Base-by-base conservation (phyloP, 2,797 vertebrate genomes). In the Danionella dracula region DNA sequence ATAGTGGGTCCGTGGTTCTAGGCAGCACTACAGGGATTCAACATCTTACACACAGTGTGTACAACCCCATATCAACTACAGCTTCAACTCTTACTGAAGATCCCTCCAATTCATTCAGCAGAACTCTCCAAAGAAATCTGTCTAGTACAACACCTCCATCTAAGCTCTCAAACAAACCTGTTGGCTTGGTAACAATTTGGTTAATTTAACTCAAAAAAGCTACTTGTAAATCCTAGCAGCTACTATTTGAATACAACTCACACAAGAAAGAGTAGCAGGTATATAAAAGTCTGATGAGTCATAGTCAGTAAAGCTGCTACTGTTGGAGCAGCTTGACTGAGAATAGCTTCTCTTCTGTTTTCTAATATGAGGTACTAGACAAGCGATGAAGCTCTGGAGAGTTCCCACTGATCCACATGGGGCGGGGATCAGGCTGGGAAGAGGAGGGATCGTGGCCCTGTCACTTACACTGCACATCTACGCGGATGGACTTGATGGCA, bases 401-500 rank as follows among this genome's bases (percentile, higher is more conserved):
- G 85, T 86, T 86, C 55, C 60, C 63, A 57, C 64, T 60, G 49
- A 63, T 69, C 70, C 75, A 75, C 58, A 51, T 74, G 42, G 1
- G 19, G 81, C 76, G 79, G 75, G 61, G 67, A 70, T 79, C 81
- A 78, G 79, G 77, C 75, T 55, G 73, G 76, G 78, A 84, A 86
- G 84, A 85, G 85, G 84, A 86, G 79, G 83, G 68, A 66, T 68
- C 49, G 9, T 55, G 15, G 72, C 79, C 77, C 78, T 79, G 76
- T 70, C 63, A 96, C 97, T 99, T 94, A 99, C 97, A 99, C 88
- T 99, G 96, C 89, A 99, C 97, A 84, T 99, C 97, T 93, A 99
- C 97, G 72, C 97, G 97, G 88, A 99, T 98, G 92, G 97, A 99
- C 92, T 95, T 97, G 94, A 99, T 98, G 90, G 95, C 95, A 83